Evolutionary conservation across 2,113 vertebrate species (phyloP).

Genomic region (Copsychus sechellarum): DNA sequence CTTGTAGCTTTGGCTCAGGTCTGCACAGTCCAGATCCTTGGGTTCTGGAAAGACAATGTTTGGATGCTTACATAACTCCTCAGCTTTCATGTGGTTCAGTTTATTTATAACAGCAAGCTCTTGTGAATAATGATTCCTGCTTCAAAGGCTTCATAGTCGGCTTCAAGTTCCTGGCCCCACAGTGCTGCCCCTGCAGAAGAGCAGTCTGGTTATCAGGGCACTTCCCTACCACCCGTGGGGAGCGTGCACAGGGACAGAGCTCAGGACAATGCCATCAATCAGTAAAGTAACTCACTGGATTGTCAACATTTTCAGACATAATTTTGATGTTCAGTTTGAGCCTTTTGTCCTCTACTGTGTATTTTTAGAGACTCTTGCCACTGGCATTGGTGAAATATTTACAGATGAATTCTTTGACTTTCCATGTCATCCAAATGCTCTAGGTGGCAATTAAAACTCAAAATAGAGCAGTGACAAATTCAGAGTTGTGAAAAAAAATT

Average conservation of each 20-base stretch:
- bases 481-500: slow-evolving; percentile 15
- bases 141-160: slow-evolving; percentile 21
- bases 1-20: not conserved
- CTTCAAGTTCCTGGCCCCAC: not conserved
- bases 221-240: not conserved
- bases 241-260: not conserved
- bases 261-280: not conserved
- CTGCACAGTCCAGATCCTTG: not conserved
- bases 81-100: slow-evolving; percentile 50
- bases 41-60: not conserved
- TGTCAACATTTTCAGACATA: not conserved
- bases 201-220: not conserved
- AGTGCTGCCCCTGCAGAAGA: not conserved
- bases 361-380: slow-evolving; percentile 51
- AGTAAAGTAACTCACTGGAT: not conserved
- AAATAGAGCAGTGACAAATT: slow-evolving; percentile 27
- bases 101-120: slow-evolving; percentile 55
- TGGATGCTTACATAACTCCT: slow-evolving; percentile 40
- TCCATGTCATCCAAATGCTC: slow-evolving; percentile 45
- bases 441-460: slow-evolving; percentile 52
- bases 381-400: slow-evolving; percentile 41
- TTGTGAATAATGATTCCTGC: slow-evolving; percentile 34
- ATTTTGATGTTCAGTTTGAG: not conserved
- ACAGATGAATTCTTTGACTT: slow-evolving; percentile 49
- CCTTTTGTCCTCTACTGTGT: slow-evolving; percentile 28